A percentile compares a stretch with the other conserved stretches of the same genome.
Evolutionary conservation across 2,113 vertebrate species (phyloP).

Genomic region (Hippocampus zosterae): DNA sequence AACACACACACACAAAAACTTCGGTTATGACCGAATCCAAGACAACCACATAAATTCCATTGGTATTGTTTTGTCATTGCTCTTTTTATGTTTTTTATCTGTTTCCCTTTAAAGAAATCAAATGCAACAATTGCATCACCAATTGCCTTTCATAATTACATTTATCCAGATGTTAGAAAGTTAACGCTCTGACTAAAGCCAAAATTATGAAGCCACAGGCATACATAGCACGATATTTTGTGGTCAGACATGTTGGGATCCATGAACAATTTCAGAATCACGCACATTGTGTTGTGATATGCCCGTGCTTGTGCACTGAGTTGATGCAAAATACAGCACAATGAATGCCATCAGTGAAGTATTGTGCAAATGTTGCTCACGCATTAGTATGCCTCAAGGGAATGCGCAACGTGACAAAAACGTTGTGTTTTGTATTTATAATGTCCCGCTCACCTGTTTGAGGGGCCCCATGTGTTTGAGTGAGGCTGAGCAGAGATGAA

Average conservation of each 20-base stretch:
- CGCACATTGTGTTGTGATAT: background rate
- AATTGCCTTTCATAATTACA: background rate
- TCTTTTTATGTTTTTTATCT: background rate
- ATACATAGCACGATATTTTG: background rate
- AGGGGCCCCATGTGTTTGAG: too few species aligned
- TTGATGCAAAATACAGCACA: background rate
- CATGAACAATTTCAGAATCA: background rate
- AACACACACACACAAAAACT: background rate
- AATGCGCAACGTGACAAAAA: background rate
- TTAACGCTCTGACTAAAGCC: background rate
- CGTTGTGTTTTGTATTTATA: background rate
- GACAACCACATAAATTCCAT: background rate
- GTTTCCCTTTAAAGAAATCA: background rate
- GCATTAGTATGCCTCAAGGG: background rate
- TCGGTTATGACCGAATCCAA: background rate
- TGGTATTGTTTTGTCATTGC: background rate
- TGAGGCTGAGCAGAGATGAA: too few species aligned
- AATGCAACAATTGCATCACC: background rate
- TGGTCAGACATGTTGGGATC: background rate
- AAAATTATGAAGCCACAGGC: background rate
- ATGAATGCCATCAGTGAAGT: background rate
- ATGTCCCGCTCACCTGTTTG: background rate
- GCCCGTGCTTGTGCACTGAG: background rate
- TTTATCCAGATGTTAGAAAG: background rate
- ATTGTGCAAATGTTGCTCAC: background rate